These are phyloP conservation scores for Loris lydekkerianus DNA, from an alignment of 2,797 vertebrate genomes.

Conservation along the genomic window DNA sequence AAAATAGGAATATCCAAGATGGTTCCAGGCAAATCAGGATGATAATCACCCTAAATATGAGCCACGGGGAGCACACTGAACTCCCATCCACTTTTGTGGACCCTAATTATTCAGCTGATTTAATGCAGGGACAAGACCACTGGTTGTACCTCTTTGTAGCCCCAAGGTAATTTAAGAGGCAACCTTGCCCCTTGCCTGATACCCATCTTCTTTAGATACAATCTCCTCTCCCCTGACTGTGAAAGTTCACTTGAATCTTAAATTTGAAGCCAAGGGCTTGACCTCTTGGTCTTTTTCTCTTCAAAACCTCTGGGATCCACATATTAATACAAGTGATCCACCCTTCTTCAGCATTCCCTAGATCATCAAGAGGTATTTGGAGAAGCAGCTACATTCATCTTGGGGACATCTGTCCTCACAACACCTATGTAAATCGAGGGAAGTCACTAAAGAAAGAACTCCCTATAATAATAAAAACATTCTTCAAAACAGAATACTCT, in stretches of 20 bases:
- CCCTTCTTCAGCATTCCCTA: neutral
- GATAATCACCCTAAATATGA: neutral
- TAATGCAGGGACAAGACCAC: neutral
- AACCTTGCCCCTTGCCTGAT: neutral
- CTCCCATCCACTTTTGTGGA: neutral
- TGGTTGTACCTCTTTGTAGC: neutral
- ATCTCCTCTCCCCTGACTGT: too few relatives aligned
- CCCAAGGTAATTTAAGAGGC: neutral
- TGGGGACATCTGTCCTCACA: neutral
- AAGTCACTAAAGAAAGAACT: neutral
- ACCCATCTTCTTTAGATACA: neutral
- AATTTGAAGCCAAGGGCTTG: neutral
- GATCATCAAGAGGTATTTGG: neutral
- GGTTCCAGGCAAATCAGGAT: neutral
- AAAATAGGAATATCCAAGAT: neutral
- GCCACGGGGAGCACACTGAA: neutral
- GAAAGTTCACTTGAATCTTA: neutral
- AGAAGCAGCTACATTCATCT: neutral
- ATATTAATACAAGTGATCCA: neutral
- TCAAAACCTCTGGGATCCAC: neutral
- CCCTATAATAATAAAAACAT: neutral
- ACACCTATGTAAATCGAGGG: neutral
- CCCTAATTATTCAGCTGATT: neutral
- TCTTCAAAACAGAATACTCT: neutral
- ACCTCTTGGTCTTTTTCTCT: neutral